phyloP scores from a whole-genome alignment of 1,140 invertebrate species.

The Eumaeus atala region DNA sequence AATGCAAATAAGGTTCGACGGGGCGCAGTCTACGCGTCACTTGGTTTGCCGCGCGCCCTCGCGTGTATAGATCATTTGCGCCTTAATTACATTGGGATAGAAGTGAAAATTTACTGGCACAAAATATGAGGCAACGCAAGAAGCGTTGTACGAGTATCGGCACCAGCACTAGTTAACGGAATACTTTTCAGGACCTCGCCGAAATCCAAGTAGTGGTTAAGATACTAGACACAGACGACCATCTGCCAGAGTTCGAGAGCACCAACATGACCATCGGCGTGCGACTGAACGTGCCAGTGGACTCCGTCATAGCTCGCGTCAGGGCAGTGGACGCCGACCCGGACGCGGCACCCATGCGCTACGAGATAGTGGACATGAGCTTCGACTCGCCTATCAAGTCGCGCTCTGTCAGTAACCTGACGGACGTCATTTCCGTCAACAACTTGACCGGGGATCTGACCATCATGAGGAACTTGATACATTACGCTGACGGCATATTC shows the following conservation, averaged over 20 bases:
- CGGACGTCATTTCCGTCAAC: slow-evolving; percentile 76
- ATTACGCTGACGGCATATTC: slow-evolving; percentile 83
- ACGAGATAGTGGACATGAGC: slow-evolving; percentile 78
- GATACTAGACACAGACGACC: slow-evolving; percentile 84
- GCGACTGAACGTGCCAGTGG: slow-evolving; percentile 83
- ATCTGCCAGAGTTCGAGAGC: slow-evolving; percentile 80
- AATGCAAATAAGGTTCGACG: no score
- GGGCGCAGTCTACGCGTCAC: no score
- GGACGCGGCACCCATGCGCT: slow-evolving; percentile 78
- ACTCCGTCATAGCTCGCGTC: slow-evolving; percentile 80
- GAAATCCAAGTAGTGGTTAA: slow-evolving; percentile 80
- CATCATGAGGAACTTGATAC: slow-evolving; percentile 80
- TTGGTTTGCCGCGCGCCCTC: no score
- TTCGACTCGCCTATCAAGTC: slow-evolving; percentile 79
- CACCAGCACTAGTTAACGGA: no score
- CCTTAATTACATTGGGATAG: no score
- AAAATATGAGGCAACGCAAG: no score
- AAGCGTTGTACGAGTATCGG: no score
- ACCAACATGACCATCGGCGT: slow-evolving; percentile 83
- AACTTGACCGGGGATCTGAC: slow-evolving; percentile 80
- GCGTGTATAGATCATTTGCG: no score
- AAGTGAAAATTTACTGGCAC: no score
- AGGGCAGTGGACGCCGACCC: slow-evolving; percentile 81
- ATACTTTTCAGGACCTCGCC: slow-evolving; percentile 76
- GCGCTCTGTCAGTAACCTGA: slow-evolving; percentile 68